Conservation (phyloP, 1,140 invertebrate species). For the Papilio aristodemus region DNA sequence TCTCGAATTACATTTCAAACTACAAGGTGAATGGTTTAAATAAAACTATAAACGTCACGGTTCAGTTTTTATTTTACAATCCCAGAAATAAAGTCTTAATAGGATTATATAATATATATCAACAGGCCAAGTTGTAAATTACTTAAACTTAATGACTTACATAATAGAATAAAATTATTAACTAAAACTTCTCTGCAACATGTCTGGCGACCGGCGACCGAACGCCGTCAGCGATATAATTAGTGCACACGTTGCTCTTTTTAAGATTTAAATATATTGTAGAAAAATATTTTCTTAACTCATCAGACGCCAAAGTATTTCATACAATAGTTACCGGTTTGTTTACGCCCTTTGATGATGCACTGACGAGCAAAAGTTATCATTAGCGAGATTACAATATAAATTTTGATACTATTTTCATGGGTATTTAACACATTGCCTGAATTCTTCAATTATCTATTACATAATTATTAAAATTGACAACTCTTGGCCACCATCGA, state of each 20-base stretch:
- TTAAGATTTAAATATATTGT: constrained; percentile 75
- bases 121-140: constrained; percentile 80
- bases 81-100: constrained; percentile 80
- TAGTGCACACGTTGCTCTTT: constrained; percentile 74
- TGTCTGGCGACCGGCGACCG: constrained; percentile 77
- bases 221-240: constrained; percentile 73
- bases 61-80: constrained; percentile 80
- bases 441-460: constrained; percentile 17
- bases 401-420: constrained; percentile 30
- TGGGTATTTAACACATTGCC: constrained; percentile 6
- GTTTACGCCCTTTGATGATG: constrained; percentile 48
- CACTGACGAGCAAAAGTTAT: constrained; percentile 54
- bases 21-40: constrained; percentile 44
- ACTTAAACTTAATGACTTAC: constrained; percentile 81
- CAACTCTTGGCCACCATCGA: constrained; percentile 16
- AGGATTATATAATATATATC: constrained; percentile 80
- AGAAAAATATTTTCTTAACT: constrained; percentile 79
- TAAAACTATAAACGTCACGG: constrained; percentile 56
- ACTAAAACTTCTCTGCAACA: constrained; percentile 78
- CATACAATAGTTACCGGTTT: constrained; percentile 60
- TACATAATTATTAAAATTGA: constrained; percentile 22
- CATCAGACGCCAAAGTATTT: constrained; percentile 66
- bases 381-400: constrained; percentile 65
- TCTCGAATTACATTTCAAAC: no score
- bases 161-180: constrained; percentile 80